Evolutionary conservation across 1,140 invertebrate species (phyloP).

Genomic region (Monomorium pharaonis): DNA sequence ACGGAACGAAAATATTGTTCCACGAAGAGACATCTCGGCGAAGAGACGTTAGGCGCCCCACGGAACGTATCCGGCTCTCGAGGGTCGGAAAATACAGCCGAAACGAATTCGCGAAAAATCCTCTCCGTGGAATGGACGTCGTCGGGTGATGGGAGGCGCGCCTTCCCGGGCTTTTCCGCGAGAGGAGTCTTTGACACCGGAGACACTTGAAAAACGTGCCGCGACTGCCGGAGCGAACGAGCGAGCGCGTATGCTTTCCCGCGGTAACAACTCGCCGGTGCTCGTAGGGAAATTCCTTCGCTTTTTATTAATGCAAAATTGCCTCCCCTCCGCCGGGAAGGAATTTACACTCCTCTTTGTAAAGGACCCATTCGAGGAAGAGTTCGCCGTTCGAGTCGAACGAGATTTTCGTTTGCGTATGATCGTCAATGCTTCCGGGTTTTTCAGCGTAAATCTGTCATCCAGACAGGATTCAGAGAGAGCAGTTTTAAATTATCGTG

Average conservation of each 20-base stretch:
- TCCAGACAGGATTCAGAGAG: not conserved
- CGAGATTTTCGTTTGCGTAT: not conserved
- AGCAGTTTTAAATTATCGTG: not conserved
- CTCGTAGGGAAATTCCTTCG: not conserved
- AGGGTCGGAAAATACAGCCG: constrained; percentile 64
- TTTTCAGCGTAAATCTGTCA: not conserved
- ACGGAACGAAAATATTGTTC: constrained; percentile 70
- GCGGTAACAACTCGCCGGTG: constrained; percentile 50
- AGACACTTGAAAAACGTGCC: constrained; percentile 71
- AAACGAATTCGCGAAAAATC: constrained; percentile 73
- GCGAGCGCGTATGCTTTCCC: constrained; percentile 56
- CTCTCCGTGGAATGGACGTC: constrained; percentile 67
- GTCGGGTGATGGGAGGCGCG: constrained; percentile 6
- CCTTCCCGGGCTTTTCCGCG: constrained; percentile 23
- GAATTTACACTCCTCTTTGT: not conserved
- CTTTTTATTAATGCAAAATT: constrained; percentile 49
- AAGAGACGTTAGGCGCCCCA: constrained; percentile 31
- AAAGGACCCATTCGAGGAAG: constrained; percentile 1
- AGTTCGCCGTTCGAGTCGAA: not conserved
- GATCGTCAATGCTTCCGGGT: not conserved
- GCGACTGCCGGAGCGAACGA: constrained; percentile 66
- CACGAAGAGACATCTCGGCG: constrained; percentile 62
- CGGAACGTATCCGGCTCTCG: constrained; percentile 33
- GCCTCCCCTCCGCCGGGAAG: not conserved
- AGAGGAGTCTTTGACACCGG: constrained; percentile 65